Percentiles rank a stretch among this genome's conserved stretches.
phyloP scores from a whole-genome alignment of 2,888 invertebrate species.

The Brenthis hecate region DNA sequence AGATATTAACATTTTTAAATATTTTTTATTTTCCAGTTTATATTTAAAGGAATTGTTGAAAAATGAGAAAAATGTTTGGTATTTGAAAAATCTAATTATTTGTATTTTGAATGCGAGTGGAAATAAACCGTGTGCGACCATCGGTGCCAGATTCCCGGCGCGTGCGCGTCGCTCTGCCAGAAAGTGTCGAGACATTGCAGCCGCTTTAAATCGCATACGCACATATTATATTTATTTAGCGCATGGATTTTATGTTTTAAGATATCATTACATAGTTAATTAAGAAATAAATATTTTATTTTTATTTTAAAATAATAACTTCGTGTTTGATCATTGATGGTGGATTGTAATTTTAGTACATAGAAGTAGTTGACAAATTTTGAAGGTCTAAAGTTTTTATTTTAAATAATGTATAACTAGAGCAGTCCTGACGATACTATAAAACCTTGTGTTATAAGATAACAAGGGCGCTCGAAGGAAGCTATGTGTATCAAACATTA shows the following conservation, averaged over 20 bases:
- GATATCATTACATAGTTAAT: neutral
- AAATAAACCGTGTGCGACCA: slow-evolving; percentile 66
- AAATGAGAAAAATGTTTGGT: slow-evolving; percentile 56
- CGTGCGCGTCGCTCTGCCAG: slow-evolving; percentile 40
- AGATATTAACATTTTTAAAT: neutral
- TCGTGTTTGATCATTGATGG: no score
- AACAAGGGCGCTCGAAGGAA: neutral
- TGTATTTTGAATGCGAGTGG: slow-evolving; percentile 57
- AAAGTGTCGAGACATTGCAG: slow-evolving; percentile 23
- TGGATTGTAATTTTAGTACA: no score
- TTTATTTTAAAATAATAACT: no score
- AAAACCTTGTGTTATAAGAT: neutral
- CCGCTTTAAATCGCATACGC: slow-evolving; percentile 23
- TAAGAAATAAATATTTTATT: neutral
- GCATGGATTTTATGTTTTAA: neutral
- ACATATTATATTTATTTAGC: slow-evolving; percentile 4
- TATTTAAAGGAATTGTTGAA: neutral
- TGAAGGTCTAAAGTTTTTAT: neutral
- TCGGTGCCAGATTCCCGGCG: slow-evolving; percentile 56
- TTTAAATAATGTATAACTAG: neutral
- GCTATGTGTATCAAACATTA: neutral
- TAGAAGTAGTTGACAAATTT: no score
- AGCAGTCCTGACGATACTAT: neutral
- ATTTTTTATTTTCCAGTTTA: neutral
- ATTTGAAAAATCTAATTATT: slow-evolving; percentile 72